A percentile compares a stretch with the other conserved stretches of the same genome.
Conservation (phyloP, 2,797 vertebrate species). For the Morelia viridis region DNA sequence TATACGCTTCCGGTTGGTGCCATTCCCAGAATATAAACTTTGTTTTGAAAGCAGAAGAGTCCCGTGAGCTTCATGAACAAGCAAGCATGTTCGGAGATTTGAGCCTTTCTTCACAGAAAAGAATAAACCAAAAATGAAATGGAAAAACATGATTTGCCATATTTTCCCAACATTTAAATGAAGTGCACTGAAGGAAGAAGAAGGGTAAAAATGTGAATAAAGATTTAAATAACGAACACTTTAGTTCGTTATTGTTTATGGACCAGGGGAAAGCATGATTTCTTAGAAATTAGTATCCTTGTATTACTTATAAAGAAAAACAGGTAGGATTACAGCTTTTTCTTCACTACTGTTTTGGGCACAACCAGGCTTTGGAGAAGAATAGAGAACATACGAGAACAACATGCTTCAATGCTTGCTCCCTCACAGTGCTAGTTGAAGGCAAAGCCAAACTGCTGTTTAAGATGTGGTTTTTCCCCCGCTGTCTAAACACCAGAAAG, state of each 20-base stretch:
- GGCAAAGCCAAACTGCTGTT: not conserved
- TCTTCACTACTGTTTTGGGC: not conserved
- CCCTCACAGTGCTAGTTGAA: not conserved
- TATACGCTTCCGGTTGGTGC: not conserved
- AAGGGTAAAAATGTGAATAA: not conserved
- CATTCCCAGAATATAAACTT: constrained; percentile 12
- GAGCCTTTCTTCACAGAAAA: not conserved
- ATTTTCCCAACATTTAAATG: not conserved
- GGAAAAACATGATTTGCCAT: not conserved
- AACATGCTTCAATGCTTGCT: not conserved
- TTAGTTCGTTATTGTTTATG: too few relatives aligned
- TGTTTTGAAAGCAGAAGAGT: not conserved
- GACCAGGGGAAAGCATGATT: not conserved
- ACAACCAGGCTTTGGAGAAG: too few relatives aligned
- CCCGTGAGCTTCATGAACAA: not conserved
- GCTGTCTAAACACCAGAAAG: not conserved
- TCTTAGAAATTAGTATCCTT: not conserved
- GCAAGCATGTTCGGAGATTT: not conserved
- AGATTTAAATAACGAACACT: too few relatives aligned
- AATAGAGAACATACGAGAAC: not conserved
- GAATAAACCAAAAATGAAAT: not conserved
- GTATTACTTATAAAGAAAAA: not conserved
- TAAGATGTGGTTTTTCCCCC: not conserved
- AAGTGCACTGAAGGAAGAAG: not conserved
- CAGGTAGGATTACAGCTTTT: not conserved